Percentiles rank a stretch among this genome's conserved stretches.
Evolutionary conservation across 2,888 invertebrate species (phyloP).

Genomic region (Scaptomyza caliginosa): DNA sequence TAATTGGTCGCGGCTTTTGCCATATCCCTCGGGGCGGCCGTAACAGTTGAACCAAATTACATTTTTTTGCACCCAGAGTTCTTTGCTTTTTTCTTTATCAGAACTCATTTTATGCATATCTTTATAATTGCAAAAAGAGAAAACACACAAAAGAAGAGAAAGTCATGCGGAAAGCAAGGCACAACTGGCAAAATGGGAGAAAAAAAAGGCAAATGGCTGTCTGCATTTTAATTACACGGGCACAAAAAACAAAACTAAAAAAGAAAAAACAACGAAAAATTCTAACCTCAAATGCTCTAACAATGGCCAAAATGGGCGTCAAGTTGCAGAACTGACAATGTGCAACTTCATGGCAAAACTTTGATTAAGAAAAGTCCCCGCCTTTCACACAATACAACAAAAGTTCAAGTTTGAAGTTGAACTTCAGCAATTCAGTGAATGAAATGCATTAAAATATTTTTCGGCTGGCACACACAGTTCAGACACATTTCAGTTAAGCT

Average conservation of each 20-base stretch:
- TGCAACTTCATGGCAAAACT: constrained; percentile 67
- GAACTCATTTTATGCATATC: constrained; percentile 64
- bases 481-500: constrained; percentile 33
- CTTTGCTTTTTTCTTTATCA: constrained; percentile 44
- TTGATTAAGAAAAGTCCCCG: constrained; percentile 73
- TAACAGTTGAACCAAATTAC: constrained; percentile 73
- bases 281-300: constrained; percentile 58
- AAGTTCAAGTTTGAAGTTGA: constrained; percentile 54
- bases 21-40: constrained; percentile 17
- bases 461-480: constrained; percentile 36
- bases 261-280: constrained; percentile 45
- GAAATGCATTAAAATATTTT: constrained; percentile 26
- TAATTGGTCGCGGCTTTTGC: constrained; percentile 60
- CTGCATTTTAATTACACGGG: constrained; percentile 78
- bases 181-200: constrained; percentile 21
- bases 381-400: constrained; percentile 1
- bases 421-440: constrained; percentile 16
- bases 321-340: constrained; percentile 28
- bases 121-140: constrained; percentile 66
- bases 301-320: constrained; percentile 44
- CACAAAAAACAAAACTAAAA: constrained; percentile 1
- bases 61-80: constrained; percentile 23
- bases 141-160: constrained; percentile 14
- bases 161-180: constrained; percentile 44
- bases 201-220: constrained; percentile 48